Base-by-base conservation (phyloP, 2,113 vertebrate genomes). In the Ranitomeya variabilis region DNA sequence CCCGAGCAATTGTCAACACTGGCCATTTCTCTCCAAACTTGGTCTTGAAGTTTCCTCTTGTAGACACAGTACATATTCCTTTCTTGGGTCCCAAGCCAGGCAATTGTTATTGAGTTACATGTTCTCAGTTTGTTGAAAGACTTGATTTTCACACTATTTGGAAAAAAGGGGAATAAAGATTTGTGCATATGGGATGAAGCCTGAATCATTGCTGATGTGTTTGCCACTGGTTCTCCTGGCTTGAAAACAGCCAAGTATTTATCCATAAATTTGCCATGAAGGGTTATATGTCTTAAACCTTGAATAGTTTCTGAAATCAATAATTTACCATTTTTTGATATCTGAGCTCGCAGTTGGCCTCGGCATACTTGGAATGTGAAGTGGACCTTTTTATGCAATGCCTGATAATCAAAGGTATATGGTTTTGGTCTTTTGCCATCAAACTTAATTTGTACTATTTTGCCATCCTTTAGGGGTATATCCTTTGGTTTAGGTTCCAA, bases 1-100 rank as follows among this genome's bases (percentile, higher is more conserved):
- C 96, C 96, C 16, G 95, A 93, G 91, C 97, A 98, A 86, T 92
- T 93, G 2, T 96, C 94, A 0, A 86, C 87, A 0, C 85, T 91
- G 80, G 76, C 91, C 15, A 85, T 90, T 37, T 93, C 93, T 31
- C 13, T 73, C 86, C 92, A 94, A 16, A 94, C 88, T 31, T 91
- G 90, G 23, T 91, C 86, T 79, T 92, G 88, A 26, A 93, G 90
- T 89, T 90, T 93, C 79, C 94, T 95, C 83, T 93, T 95, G 90
- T 97, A 98, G 52, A 98, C 94, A 0, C 97, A 98, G 90, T 97
- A 98, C 85, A 97, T 94, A 89, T 94, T 97, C 81, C 96, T 92
- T 71, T 98, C 95, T 90, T 96, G 96, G 3, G 97, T 97, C 73
- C 97, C 97, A 90, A 98, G 96, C 97, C 97, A 98, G 66, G 96